Base-by-base conservation (phyloP, 1,140 invertebrate species). In the Drosophila tani region DNA sequence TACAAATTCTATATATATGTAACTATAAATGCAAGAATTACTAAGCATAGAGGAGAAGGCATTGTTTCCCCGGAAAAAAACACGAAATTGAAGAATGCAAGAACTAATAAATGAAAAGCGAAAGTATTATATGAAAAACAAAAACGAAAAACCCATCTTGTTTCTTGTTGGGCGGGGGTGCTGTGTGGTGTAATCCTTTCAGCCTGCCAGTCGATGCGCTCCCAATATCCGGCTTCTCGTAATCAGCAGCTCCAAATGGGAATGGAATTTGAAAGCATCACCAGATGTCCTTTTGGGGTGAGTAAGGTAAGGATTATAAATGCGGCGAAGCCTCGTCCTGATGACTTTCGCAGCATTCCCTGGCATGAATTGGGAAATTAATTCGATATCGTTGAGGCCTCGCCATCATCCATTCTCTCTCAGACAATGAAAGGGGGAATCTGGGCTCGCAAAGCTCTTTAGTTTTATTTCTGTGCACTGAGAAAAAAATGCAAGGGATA, bases 201-300 rank as follows among this genome's bases (percentile, higher is more conserved):
- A 57, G 12, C n/a, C 38, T 5, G 12, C 17, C 59, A 47, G 47
- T 21, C 65, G 60, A 4, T 27, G 3, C 0, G 17, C 29, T 32
- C 15, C 29, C 59, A 65, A 78, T 78, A 69, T 78, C 75, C 74
- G 74, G 65, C 32, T 71, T 8, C 29, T 27, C n/a, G 19, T 55
- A 65, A 70, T 55, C 49, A 50, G 63, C 5, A 49, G 24, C 24
- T 11, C 43, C 24, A 27, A 43, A 21, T 49, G 51, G 64, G 71
- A 85, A 85, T 82, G 62, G 50, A 85, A 79, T 79, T 87, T 45
- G 4, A 64, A 85, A 85, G 69, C 51, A 49, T 41, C 11, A 35
- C 15, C 58, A 17, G n/a, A 50, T 5, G 35, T 14, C 27, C 3
- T 2, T 7, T n/a, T 29, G 29, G 29, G 4, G 24, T 15, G 38